Percentiles rank a stretch among this genome's conserved stretches.
Evolutionary conservation across 2,113 vertebrate species (phyloP).

Genomic region (Rhea pennata): DNA sequence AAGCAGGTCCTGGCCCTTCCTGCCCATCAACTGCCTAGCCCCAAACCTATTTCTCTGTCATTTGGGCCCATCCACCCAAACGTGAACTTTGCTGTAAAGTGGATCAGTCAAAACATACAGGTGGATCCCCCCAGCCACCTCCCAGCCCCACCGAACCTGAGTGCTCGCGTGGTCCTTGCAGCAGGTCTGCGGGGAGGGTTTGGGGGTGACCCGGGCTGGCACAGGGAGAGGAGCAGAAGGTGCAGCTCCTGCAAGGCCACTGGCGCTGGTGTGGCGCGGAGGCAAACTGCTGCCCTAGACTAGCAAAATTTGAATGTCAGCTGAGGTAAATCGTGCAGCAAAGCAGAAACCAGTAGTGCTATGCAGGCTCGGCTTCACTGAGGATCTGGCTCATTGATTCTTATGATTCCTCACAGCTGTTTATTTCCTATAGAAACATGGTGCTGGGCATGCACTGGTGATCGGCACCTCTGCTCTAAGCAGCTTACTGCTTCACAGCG

Average conservation of each 20-base stretch:
- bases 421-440: neutral
- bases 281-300: neutral
- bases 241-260: neutral
- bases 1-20: neutral
- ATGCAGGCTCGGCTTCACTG: neutral
- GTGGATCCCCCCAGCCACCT: too few species aligned
- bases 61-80: accelerated
- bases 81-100: neutral
- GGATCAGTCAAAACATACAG: neutral
- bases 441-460: accelerated
- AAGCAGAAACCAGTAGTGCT: neutral
- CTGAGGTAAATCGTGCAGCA: neutral
- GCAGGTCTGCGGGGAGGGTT: neutral
- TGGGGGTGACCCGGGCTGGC: neutral
- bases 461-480: neutral
- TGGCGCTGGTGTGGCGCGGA: accelerated
- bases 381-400: neutral
- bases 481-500: neutral
- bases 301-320: neutral
- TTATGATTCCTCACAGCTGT: neutral
- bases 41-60: accelerated
- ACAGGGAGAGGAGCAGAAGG: neutral
- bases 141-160: too few species aligned
- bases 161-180: neutral
- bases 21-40: neutral